Conservation (phyloP, 1,140 invertebrate species). For the Drosophila serrata region DNA sequence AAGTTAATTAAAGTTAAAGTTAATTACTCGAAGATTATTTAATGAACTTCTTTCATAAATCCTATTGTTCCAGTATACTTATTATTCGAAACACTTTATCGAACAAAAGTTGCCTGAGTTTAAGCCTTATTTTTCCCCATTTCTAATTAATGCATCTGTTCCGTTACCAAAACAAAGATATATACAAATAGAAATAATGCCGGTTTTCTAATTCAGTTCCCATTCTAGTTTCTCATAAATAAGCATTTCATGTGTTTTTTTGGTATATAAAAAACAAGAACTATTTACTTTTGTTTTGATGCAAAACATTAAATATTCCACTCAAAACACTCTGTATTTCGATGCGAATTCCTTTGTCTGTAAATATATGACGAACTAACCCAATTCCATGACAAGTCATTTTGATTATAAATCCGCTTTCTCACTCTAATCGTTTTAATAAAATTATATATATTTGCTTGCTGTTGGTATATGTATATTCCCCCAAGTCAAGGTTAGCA, state of each 20-base stretch:
- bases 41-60: no score
- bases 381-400: slow-evolving; percentile 19
- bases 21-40: neutral
- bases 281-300: slow-evolving; percentile 13
- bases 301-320: slow-evolving; percentile 3
- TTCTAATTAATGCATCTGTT: neutral
- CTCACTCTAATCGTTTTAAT: slow-evolving; percentile 16
- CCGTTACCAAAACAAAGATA: slow-evolving; percentile 7
- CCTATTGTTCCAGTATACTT: no score
- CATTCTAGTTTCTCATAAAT: slow-evolving; percentile 21
- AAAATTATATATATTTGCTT: neutral
- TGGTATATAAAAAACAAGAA: neutral
- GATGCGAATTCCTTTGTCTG: slow-evolving; percentile 24
- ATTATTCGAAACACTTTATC: neutral
- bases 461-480: neutral
- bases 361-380: slow-evolving; percentile 11
- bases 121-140: neutral
- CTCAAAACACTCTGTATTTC: neutral
- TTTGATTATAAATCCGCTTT: slow-evolving; percentile 31
- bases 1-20: neutral
- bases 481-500: slow-evolving; percentile 30
- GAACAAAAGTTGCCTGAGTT: neutral
- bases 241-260: neutral
- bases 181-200: slow-evolving; percentile 2
- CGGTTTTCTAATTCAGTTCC: neutral